Conservation (phyloP, 2,888 invertebrate genomes). For the Hirtodrosophila alboralis region DNA sequence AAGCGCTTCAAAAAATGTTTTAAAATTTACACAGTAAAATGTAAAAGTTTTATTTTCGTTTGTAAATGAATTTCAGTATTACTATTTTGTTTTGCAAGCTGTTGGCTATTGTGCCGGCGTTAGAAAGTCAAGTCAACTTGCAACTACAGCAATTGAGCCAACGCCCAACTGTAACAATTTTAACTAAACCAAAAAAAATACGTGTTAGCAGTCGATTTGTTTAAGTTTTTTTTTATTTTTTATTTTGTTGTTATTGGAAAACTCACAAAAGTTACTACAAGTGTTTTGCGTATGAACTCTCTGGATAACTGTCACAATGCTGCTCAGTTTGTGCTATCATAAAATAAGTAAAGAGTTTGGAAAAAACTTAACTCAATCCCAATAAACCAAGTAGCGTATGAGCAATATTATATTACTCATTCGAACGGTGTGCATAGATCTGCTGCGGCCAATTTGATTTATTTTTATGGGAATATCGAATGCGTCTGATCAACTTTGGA, state of each 20-base stretch:
- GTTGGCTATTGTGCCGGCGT: conserved; percentile 59
- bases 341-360: conserved; percentile 35
- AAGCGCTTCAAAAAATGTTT: conserved; percentile 65
- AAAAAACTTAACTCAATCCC: conserved; percentile 39
- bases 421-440: conserved; percentile 21
- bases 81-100: conserved; percentile 60
- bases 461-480: no score
- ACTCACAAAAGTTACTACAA: conserved; percentile 42
- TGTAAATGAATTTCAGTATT: conserved; percentile 71
- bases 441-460: no score
- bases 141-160: conserved; percentile 49
- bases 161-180: conserved; percentile 38
- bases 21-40: conserved; percentile 79
- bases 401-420: conserved; percentile 53
- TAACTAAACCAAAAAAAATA: conserved; percentile 19
- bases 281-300: conserved; percentile 54
- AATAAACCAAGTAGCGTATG: conserved; percentile 36
- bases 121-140: conserved; percentile 44
- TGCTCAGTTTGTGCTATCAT: conserved; percentile 49
- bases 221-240: conserved; percentile 37
- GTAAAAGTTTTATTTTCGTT: conserved; percentile 79
- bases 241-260: conserved; percentile 40
- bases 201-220: conserved; percentile 60
- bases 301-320: conserved; percentile 32
- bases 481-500: no score